These are phyloP conservation scores for Hypomesus transpacificus DNA, from an alignment of 2,113 vertebrate species.

Conservation along the genomic window DNA sequence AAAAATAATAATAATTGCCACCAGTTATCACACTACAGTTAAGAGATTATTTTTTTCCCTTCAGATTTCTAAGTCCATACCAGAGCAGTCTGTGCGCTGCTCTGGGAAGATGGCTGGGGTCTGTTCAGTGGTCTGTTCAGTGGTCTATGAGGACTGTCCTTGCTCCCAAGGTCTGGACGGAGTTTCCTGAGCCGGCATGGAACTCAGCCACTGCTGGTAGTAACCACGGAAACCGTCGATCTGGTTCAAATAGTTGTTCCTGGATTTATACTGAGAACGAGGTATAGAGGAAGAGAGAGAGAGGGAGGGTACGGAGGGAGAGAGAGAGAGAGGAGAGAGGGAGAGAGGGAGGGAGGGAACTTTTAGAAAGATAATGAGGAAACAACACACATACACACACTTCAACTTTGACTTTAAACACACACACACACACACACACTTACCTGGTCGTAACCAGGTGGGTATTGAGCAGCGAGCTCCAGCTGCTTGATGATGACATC, in stretches of 20 bases:
- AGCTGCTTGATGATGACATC: slow-evolving; percentile 88
- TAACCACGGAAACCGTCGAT: neutral
- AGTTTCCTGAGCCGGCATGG: too few species aligned
- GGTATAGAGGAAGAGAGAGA: neutral
- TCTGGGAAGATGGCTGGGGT: too few species aligned
- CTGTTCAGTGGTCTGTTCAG: too few species aligned
- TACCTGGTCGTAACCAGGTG: slow-evolving; percentile 85
- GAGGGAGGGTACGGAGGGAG: neutral
- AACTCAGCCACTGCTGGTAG: neutral
- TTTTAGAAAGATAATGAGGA: neutral
- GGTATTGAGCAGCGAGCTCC: slow-evolving; percentile 88
- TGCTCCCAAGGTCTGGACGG: too few species aligned
- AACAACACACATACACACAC: neutral
- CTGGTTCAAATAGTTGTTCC: neutral
- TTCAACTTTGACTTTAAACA: neutral
- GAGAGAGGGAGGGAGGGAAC: neutral
- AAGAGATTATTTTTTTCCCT: too few species aligned
- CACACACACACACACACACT: slow-evolving; percentile 14
- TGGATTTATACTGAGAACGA: neutral
- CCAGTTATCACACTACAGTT: too few species aligned
- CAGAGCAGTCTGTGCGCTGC: too few species aligned
- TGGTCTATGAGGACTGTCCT: too few species aligned
- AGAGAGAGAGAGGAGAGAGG: too few species aligned
- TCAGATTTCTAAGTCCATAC: too few species aligned
- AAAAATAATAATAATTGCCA: too few species aligned